A percentile compares a stretch with the other conserved stretches of the same genome.
Evolutionary conservation across 2,888 invertebrate species (phyloP).

Genomic region (Cosmia trapezina): DNA sequence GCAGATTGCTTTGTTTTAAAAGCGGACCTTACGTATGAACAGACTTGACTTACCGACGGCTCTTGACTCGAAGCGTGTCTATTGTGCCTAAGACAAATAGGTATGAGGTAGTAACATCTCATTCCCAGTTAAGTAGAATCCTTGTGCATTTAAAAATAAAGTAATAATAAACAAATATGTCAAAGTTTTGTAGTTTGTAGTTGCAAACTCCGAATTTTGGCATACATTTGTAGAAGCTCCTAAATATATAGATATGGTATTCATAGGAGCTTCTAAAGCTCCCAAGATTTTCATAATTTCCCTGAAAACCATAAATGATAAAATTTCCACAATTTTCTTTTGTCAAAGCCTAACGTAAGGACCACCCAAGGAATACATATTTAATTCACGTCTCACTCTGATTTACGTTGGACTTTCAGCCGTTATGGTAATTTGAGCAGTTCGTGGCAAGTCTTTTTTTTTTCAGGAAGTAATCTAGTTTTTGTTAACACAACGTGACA

Average conservation of each 20-base stretch:
- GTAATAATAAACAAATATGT: no score
- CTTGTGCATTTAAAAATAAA: background rate
- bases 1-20: constrained; percentile 49
- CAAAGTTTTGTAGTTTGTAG: background rate
- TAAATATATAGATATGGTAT: no score
- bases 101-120: background rate
- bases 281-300: background rate
- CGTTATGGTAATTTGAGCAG: constrained; percentile 25
- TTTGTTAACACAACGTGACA: background rate
- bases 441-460: background rate
- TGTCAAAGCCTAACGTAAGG: background rate
- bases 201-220: background rate
- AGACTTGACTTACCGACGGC: constrained; percentile 22
- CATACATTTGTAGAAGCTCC: background rate
- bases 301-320: background rate
- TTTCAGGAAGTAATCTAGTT: background rate
- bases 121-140: background rate
- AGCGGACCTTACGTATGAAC: constrained; percentile 14
- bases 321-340: background rate
- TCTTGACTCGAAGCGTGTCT: background rate
- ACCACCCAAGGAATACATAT: background rate
- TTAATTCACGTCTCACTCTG: constrained; percentile 4
- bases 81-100: background rate
- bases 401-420: constrained; percentile 18
- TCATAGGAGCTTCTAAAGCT: background rate